Evolutionary conservation across 2,888 invertebrate species (phyloP), one percentile per base, ranked within the genome.

Genomic region (Platerodrilus igneus): DNA sequence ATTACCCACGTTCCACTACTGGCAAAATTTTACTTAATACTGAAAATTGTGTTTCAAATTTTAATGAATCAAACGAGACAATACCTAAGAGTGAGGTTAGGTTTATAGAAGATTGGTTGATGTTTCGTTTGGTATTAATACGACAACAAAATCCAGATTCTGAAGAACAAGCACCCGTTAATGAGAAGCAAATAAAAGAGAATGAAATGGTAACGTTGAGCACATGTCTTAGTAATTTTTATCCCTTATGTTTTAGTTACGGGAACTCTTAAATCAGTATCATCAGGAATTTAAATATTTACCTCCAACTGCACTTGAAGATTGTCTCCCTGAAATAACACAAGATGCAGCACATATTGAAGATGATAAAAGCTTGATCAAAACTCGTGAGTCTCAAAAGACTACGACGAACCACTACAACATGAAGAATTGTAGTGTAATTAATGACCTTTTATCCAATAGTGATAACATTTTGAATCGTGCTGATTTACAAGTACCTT

Each of bases 111-210:
- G 84, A 86, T 50, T 78, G 92, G 61, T 71, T 91, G 48, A 70
- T 89, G 41, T 75, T 86, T 51, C 90, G 93, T 65, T 72, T 92
- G 57, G 90, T 92, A 67, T 72, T 92, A 46, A 88, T 92, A 62
- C 90, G 91, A 65, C 88, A 90, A 68, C 91, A 92, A 68, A 87
- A 87, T 58, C n/a, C n/a, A n/a, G n/a, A n/a, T n/a, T n/a, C n/a
- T n/a, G n/a, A n/a, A 67, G 90, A 92, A 55, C 86, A 84, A 63
- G 73, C 81, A 34, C 76, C 87, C 48, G 77, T 79, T 41, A 74
- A 78, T 36, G 70, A 89, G 19, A 77, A 78, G 59, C 78, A 81
- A n/a, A n/a, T n/a, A n/a, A n/a, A n/a, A 56, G 90, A 91, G 69
- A 85, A 87, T 72, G 83, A 85, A 64, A 76, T 80, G 66, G 83